phyloP scores from a whole-genome alignment of 2,888 invertebrate genomes.

The Holacanthella duospinosa region DNA sequence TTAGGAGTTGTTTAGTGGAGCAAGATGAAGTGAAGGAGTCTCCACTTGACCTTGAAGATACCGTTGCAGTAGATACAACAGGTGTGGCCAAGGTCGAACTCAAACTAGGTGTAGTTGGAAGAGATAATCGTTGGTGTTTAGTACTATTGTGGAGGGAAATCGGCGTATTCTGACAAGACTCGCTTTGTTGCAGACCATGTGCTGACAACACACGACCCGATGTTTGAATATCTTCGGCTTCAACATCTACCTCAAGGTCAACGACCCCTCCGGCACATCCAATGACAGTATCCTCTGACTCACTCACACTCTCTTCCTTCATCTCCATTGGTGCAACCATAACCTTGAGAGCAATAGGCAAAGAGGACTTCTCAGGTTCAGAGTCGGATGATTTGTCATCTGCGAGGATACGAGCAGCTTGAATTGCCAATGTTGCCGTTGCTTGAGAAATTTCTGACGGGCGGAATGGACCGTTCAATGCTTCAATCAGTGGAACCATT shows the following conservation, averaged over 20 bases:
- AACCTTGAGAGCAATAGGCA: slow-evolving; percentile 36
- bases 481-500: slow-evolving; percentile 87
- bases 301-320: slow-evolving; percentile 14
- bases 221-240: slow-evolving; percentile 15
- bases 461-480: slow-evolving; percentile 78
- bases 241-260: slow-evolving; percentile 8
- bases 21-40: slow-evolving; percentile 72
- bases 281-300: not conserved
- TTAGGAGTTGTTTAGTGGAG: slow-evolving; percentile 40
- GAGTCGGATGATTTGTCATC: slow-evolving; percentile 19
- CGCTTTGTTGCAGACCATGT: slow-evolving; percentile 2
- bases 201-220: not conserved
- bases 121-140: slow-evolving; percentile 17
- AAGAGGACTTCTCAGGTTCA: slow-evolving; percentile 9
- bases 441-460: slow-evolving; percentile 28
- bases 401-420: slow-evolving; percentile 32
- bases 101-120: slow-evolving; percentile 33
- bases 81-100: slow-evolving; percentile 22
- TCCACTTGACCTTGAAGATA: slow-evolving; percentile 54
- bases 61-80: slow-evolving; percentile 23
- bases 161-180: slow-evolving; percentile 36
- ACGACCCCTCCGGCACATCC: not conserved
- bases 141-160: slow-evolving; percentile 13
- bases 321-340: slow-evolving; percentile 31
- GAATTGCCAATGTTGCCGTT: slow-evolving; percentile 23